These are phyloP conservation scores for Eucidaris tribuloides DNA, from an alignment of 35 echinoderm and acorn worm species.

Conservation along the genomic window DNA sequence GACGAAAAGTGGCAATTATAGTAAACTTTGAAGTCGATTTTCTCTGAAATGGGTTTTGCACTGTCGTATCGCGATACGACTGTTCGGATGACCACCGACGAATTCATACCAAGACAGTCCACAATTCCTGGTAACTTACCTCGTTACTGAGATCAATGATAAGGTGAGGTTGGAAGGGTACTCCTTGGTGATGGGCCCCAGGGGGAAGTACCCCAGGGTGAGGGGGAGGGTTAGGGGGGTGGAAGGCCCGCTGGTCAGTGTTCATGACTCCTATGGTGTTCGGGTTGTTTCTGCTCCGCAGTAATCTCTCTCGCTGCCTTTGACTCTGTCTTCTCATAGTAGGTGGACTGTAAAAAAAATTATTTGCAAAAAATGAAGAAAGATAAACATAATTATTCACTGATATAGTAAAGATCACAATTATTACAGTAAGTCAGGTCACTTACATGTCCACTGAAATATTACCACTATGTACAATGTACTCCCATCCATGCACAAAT, in stretches of 20 bases:
- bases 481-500: too few relatives aligned
- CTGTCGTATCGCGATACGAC: background rate
- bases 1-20: too few relatives aligned
- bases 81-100: too few relatives aligned
- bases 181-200: slow-evolving; percentile 38
- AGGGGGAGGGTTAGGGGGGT: slow-evolving; percentile 57
- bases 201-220: slow-evolving; percentile 5
- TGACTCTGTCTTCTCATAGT: slow-evolving; percentile 88
- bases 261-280: slow-evolving; percentile 28
- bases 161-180: slow-evolving; percentile 83
- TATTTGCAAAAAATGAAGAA: background rate
- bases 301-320: slow-evolving; percentile 78
- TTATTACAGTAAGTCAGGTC: too few relatives aligned
- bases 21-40: too few relatives aligned
- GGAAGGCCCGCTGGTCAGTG: slow-evolving; percentile 90
- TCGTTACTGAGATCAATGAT: slow-evolving; percentile 95
- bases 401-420: too few relatives aligned
- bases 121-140: slow-evolving; percentile 35
- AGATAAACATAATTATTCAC: background rate
- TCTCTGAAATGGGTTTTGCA: too few relatives aligned
- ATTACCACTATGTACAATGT: too few relatives aligned
- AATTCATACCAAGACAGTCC: slow-evolving; percentile 19
- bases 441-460: too few relatives aligned
- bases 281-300: slow-evolving; percentile 57
- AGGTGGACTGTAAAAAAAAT: slow-evolving; percentile 58